These are phyloP conservation scores for Sitobion miscanthi DNA, from an alignment of 1,140 invertebrate species.

Conservation along the genomic window DNA sequence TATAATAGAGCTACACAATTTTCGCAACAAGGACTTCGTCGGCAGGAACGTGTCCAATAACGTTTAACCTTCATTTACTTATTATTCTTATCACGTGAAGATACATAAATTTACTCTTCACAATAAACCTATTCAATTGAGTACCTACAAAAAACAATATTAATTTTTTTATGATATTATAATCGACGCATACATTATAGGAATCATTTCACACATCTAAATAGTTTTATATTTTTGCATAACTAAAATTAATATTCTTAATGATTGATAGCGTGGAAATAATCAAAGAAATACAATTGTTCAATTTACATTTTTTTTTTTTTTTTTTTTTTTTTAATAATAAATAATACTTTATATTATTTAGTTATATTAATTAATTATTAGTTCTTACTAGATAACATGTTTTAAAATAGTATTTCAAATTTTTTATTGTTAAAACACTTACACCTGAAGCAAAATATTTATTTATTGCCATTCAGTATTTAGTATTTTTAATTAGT, in stretches of 20 bases:
- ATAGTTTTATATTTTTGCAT: background rate
- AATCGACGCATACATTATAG: background rate
- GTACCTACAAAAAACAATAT: background rate
- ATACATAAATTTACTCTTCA: background rate
- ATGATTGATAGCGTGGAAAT: background rate
- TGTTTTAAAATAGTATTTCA: background rate
- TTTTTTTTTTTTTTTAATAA: background rate
- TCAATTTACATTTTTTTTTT: background rate
- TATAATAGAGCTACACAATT: background rate
- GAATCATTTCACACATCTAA: background rate
- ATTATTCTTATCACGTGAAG: background rate
- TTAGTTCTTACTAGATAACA: background rate
- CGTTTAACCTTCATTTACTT: background rate
- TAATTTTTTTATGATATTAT: background rate
- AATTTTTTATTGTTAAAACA: background rate
- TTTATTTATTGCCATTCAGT: background rate
- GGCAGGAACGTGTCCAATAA: background rate
- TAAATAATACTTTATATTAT: background rate
- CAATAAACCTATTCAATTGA: background rate
- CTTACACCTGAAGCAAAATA: background rate
- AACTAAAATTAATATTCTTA: background rate
- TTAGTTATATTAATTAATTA: background rate
- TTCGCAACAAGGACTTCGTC: conserved; percentile 5
- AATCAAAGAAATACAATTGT: background rate
- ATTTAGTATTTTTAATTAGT: background rate